Conservation (phyloP, 2,888 invertebrate species). For the Pyrrhia umbra region DNA sequence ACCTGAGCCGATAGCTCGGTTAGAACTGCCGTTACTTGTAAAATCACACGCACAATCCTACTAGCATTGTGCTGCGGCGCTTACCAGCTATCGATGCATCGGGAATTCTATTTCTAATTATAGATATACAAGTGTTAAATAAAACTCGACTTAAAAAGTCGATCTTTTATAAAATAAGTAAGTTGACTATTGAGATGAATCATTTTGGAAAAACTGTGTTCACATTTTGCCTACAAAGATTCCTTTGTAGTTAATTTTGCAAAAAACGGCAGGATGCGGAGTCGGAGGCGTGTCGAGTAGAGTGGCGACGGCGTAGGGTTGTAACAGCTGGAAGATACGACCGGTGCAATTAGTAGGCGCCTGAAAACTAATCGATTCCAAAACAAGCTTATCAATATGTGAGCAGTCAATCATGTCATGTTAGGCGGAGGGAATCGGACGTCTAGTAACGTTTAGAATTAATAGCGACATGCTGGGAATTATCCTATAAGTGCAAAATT, state of each 20-base stretch:
- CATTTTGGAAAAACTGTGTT: conserved; percentile 65
- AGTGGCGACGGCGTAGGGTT: conserved; percentile 72
- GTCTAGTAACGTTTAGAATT: conserved; percentile 29
- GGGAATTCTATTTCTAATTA: conserved; percentile 63
- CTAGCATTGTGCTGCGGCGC: conserved; percentile 70
- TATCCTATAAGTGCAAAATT: conserved; percentile 18
- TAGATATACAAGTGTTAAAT: conserved; percentile 58
- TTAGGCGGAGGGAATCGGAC: conserved; percentile 41
- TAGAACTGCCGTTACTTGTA: conserved; percentile 85
- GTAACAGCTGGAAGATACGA: conserved; percentile 38
- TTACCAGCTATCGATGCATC: conserved; percentile 65
- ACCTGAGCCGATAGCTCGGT: conserved; percentile 81
- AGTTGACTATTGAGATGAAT: conserved; percentile 47
- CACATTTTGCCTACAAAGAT: conserved; percentile 77
- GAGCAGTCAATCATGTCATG: conserved; percentile 39
- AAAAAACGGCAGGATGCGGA: conserved; percentile 86
- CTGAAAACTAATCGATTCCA: conserved; percentile 50
- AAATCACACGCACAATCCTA: conserved; percentile 83
- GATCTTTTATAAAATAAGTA: conserved; percentile 30
- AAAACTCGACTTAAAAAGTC: conserved; percentile 59
- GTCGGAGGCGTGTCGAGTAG: conserved; percentile 84
- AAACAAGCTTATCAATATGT: conserved; percentile 43
- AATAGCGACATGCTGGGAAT: conserved; percentile 20
- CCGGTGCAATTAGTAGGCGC: conserved; percentile 43
- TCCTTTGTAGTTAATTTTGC: conserved; percentile 82